These are phyloP conservation scores for Drosophila quinaria DNA, from an alignment of 2,888 invertebrate species.

Conservation along the genomic window DNA sequence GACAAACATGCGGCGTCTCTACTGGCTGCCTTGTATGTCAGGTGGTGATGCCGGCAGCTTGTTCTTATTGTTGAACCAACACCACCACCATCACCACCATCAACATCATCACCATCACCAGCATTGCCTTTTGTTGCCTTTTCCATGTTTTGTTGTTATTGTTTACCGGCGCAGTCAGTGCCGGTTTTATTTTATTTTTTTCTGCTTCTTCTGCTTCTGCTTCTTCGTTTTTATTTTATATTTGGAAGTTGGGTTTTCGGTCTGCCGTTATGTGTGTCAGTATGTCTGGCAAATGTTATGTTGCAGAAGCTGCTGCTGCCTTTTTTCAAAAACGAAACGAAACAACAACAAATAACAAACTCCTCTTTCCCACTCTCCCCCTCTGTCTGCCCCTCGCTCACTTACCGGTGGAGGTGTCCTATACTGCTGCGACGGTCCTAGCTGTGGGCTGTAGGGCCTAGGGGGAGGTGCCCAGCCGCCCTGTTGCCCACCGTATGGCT, in stretches of 20 bases:
- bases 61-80: conserved; percentile 46
- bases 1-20: conserved; percentile 39
- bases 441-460: conserved; percentile 85
- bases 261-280: conserved; percentile 39
- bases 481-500: conserved; percentile 84
- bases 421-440: conserved; percentile 85
- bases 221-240: conserved; percentile 17
- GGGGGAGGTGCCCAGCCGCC: conserved; percentile 86
- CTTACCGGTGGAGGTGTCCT: conserved; percentile 86
- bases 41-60: conserved; percentile 37
- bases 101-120: neutral
- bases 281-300: conserved; percentile 16
- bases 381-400: too few species aligned
- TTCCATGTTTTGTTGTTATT: conserved; percentile 73
- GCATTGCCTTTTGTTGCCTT: conserved; percentile 43
- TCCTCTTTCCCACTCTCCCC: neutral
- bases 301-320: conserved; percentile 29
- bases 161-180: conserved; percentile 68
- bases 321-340: conserved; percentile 33
- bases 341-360: conserved; percentile 1
- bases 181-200: conserved; percentile 48
- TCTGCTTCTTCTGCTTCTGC: neutral
- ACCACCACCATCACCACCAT: conserved; percentile 14
- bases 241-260: conserved; percentile 38
- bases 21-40: conserved; percentile 40